These are phyloP conservation scores for Notospermus geniculatus DNA, from an alignment of 1,140 invertebrate genomes.

Conservation along the genomic window DNA sequence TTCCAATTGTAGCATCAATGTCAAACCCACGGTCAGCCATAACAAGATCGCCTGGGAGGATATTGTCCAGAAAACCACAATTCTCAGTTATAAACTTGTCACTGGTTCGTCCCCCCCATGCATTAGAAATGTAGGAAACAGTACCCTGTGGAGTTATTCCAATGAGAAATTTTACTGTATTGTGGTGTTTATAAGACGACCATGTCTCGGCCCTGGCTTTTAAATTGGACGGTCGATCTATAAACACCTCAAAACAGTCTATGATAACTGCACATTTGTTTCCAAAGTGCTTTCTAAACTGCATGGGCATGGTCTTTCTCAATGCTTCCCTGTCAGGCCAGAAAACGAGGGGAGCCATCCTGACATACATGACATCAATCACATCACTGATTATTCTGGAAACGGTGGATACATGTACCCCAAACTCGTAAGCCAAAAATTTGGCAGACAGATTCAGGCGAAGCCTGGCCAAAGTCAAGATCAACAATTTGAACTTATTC, in stretches of 20 bases:
- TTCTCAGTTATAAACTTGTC: conserved; percentile 14
- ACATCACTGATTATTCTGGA: not conserved
- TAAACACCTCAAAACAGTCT: conserved; percentile 12
- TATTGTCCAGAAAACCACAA: not conserved
- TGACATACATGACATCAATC: not conserved
- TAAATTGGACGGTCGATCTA: conserved; percentile 5
- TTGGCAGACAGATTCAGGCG: not conserved
- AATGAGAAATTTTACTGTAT: conserved; percentile 14
- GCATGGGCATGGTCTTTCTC: not conserved
- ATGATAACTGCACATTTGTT: conserved; percentile 11
- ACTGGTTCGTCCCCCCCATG: conserved; percentile 17
- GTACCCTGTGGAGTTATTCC: conserved; percentile 8
- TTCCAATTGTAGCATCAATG: no score
- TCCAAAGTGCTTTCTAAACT: not conserved
- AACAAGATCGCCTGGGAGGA: no score
- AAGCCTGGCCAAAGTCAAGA: conserved; percentile 8
- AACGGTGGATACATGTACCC: not conserved
- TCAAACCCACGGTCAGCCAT: no score
- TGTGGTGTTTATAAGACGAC: conserved; percentile 11
- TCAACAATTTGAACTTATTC: not conserved
- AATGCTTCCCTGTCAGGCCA: conserved; percentile 1
- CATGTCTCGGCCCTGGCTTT: conserved; percentile 6
- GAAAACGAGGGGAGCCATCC: not conserved
- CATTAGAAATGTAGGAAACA: conserved; percentile 9
- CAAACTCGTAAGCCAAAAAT: conserved; percentile 5